These are phyloP conservation scores for Turritopsis rubra DNA, from an alignment of 30 jellyfish, hydroid and myxozoan species.

Conservation along the genomic window DNA sequence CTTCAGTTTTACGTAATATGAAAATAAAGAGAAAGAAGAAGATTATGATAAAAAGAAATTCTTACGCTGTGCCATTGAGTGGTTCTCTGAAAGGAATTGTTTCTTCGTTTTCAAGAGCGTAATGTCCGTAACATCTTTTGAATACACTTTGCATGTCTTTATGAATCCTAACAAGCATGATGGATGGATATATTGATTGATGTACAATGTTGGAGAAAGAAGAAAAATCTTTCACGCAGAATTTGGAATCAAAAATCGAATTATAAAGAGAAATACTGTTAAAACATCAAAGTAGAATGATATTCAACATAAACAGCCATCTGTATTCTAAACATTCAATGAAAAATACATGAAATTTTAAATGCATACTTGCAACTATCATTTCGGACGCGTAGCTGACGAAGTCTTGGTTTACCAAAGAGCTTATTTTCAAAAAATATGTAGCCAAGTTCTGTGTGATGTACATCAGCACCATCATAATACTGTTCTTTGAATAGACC, in stretches of 20 bases:
- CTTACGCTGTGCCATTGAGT: constrained; percentile 47
- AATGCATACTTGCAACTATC: constrained; percentile 39
- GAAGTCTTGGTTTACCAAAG: constrained; percentile 32
- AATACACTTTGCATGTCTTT: constrained; percentile 2
- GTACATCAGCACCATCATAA: constrained; percentile 32
- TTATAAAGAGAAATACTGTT: neutral
- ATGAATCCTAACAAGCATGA: constrained; percentile 19
- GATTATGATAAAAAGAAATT: no score
- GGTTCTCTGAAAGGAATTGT: constrained; percentile 6
- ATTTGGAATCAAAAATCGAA: no score
- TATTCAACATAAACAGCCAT: no score
- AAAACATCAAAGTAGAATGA: neutral
- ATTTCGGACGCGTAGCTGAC: constrained; percentile 38
- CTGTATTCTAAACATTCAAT: constrained; percentile 1
- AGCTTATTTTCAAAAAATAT: constrained; percentile 37
- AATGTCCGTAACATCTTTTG: constrained; percentile 28
- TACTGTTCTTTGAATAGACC: constrained; percentile 31
- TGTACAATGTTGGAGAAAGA: no score
- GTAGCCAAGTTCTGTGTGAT: constrained; percentile 29
- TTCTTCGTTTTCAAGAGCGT: constrained; percentile 14
- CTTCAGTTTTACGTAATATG: neutral
- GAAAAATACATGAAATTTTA: neutral
- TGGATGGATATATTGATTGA: neutral
- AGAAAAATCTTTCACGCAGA: no score
- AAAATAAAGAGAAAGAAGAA: neutral